Conservation (phyloP, 1,140 invertebrate genomes). For the Drosophila funebris region DNA sequence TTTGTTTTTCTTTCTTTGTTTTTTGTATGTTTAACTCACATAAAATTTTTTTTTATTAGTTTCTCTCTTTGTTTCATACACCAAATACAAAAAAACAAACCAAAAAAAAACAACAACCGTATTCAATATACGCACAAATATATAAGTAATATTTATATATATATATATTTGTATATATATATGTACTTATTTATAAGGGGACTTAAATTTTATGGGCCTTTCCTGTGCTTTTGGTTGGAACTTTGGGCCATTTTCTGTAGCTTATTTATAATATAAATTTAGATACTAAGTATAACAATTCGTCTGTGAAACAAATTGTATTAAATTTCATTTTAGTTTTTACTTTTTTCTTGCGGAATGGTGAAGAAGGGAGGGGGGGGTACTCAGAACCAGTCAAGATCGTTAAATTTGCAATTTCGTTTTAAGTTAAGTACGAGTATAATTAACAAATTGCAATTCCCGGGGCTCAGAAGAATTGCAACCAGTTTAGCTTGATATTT, state of each 20-base stretch:
- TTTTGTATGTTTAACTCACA: slow-evolving; percentile 71
- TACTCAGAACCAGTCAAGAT: not conserved
- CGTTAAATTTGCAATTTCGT: not conserved
- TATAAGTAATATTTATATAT: slow-evolving; percentile 49
- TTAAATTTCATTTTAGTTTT: not conserved
- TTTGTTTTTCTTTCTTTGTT: slow-evolving; percentile 5
- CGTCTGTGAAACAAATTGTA: slow-evolving; percentile 2
- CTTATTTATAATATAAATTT: slow-evolving; percentile 7
- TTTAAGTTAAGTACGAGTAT: not conserved
- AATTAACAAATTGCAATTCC: slow-evolving; percentile 13
- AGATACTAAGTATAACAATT: slow-evolving; percentile 13
- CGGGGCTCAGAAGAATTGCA: slow-evolving; percentile 3
- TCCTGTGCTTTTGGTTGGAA: slow-evolving; percentile 16
- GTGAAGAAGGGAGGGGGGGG: not conserved
- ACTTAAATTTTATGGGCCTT: slow-evolving; percentile 23
- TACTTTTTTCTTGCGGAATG: not conserved
- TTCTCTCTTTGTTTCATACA: slow-evolving; percentile 51
- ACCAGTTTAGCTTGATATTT: not conserved
- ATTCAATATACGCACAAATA: slow-evolving; percentile 54
- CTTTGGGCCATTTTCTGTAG: not conserved
- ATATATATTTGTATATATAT: slow-evolving; percentile 36
- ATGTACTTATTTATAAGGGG: slow-evolving; percentile 25
- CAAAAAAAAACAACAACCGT: slow-evolving; percentile 41
- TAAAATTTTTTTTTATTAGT: slow-evolving; percentile 76
- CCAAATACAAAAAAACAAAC: slow-evolving; percentile 54